Conservation (phyloP, 2,888 invertebrate genomes). For the Emesis russula region DNA sequence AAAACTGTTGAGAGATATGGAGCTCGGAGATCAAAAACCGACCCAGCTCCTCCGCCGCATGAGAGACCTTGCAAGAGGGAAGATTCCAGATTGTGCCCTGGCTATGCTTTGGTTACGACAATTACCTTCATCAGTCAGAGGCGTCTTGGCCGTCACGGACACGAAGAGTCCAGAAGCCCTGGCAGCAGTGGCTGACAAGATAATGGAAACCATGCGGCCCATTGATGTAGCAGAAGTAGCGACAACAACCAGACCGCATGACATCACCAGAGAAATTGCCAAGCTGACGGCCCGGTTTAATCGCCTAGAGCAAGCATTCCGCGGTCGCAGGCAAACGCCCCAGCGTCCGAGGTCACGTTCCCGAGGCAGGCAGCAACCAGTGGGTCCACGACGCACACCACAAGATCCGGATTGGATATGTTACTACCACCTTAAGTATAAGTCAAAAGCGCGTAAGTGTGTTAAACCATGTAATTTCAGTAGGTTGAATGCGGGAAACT, state of each 20-base stretch:
- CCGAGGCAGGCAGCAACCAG: background rate
- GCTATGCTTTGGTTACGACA: background rate
- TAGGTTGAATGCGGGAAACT: background rate
- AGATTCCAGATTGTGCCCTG: background rate
- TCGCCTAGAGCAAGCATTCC: background rate
- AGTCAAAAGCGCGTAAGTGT: background rate
- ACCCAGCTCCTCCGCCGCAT: background rate
- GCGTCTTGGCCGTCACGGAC: background rate
- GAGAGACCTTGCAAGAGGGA: background rate
- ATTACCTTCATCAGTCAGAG: background rate
- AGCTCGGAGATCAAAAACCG: background rate
- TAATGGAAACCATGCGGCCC: background rate
- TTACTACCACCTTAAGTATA: background rate
- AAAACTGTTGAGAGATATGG: too few relatives aligned
- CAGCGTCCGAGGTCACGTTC: background rate
- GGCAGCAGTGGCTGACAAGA: background rate
- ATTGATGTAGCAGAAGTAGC: background rate
- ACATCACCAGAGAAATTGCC: background rate
- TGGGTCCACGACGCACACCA: background rate
- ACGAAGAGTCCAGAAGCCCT: background rate
- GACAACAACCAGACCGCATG: background rate
- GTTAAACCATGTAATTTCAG: background rate
- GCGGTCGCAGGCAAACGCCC: background rate
- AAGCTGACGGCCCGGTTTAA: background rate
- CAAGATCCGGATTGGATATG: background rate